A percentile compares a stretch with the other conserved stretches of the same genome.
Evolutionary conservation across 1,140 invertebrate genomes (phyloP).

Genomic region (Anoplolepis gracilipes): DNA sequence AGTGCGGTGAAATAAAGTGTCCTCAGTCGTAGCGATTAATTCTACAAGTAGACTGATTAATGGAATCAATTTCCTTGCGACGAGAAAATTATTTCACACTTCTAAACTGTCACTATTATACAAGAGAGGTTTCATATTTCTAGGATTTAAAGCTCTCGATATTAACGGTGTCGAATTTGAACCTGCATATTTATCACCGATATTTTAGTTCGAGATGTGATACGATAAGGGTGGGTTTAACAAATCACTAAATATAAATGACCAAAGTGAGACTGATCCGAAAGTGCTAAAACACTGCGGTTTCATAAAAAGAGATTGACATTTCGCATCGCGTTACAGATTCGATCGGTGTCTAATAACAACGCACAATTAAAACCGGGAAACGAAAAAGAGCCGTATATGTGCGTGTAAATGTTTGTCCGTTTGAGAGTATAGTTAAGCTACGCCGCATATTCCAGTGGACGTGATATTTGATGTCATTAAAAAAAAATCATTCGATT

Average conservation of each 20-base stretch:
- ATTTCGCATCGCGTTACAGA: constrained; percentile 6
- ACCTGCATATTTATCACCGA: not conserved
- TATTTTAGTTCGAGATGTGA: not conserved
- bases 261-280: not conserved
- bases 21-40: not conserved
- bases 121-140: not conserved
- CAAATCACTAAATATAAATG: not conserved
- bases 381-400: not conserved
- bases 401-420: too few species aligned
- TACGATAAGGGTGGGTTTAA: not conserved
- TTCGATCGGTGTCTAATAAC: constrained; percentile 43
- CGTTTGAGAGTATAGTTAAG: constrained; percentile 18
- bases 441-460: not conserved
- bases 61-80: constrained; percentile 16
- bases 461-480: not conserved
- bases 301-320: constrained; percentile 26
- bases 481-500: constrained; percentile 41
- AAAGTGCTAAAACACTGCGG: not conserved
- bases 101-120: not conserved
- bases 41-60: constrained; percentile 19
- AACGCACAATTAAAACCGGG: not conserved
- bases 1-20: too few species aligned
- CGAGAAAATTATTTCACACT: constrained; percentile 14
- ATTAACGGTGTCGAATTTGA: not conserved
- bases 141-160: not conserved